These are phyloP conservation scores for Platycheirus rosarum DNA, from an alignment of 2,888 invertebrate genomes.

Conservation along the genomic window DNA sequence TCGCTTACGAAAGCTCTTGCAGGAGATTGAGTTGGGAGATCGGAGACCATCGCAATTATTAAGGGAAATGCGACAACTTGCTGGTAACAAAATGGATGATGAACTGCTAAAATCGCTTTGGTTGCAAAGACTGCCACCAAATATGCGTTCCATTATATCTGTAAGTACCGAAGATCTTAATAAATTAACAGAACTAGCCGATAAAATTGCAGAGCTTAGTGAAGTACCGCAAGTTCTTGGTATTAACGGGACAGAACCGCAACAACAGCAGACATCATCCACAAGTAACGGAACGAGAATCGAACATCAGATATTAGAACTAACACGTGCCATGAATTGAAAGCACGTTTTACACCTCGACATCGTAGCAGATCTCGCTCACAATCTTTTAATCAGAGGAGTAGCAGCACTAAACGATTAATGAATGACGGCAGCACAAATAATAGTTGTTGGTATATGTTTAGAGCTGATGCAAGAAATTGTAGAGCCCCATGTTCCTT, in stretches of 20 bases:
- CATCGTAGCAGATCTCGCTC: neutral
- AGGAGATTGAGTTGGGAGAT: constrained; percentile 2
- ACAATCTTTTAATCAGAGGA: neutral
- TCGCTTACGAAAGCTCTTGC: neutral
- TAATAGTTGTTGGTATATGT: constrained; percentile 24
- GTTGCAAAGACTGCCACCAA: constrained; percentile 72
- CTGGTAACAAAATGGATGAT: neutral
- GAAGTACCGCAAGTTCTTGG: constrained; percentile 17
- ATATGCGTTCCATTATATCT: constrained; percentile 64
- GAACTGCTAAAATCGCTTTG: constrained; percentile 70
- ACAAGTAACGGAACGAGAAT: neutral
- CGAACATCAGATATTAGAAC: constrained; percentile 7
- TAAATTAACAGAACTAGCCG: constrained; percentile 34
- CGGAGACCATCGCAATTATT: neutral
- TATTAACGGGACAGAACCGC: constrained; percentile 9
- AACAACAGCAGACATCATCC: neutral
- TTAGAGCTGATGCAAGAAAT: constrained; percentile 11
- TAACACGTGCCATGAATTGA: constrained; percentile 6
- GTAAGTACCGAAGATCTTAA: constrained; percentile 41
- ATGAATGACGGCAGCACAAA: neutral
- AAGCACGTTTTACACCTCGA: neutral
- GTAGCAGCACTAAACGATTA: neutral
- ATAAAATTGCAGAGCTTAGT: constrained; percentile 43
- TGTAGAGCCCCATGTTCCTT: constrained; percentile 17
- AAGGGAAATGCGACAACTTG: neutral